These are phyloP conservation scores for Strix aluco DNA, from an alignment of 2,113 vertebrate species.

Conservation along the genomic window DNA sequence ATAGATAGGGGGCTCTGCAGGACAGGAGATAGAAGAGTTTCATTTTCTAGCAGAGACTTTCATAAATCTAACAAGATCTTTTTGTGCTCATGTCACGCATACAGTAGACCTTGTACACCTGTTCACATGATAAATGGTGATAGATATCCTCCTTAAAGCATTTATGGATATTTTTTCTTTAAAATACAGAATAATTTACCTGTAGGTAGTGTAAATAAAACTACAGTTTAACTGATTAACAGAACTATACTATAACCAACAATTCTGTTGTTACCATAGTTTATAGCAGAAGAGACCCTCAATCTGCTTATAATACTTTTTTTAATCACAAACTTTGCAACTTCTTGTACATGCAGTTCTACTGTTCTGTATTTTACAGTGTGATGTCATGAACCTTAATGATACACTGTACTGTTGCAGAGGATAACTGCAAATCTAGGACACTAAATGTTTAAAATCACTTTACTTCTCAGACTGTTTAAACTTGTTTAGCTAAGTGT, in stretches of 20 bases:
- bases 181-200: constrained; percentile 36
- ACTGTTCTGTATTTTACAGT: constrained; percentile 43
- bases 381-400: constrained; percentile 41
- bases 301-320: constrained; percentile 24
- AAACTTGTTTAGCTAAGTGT: not conserved
- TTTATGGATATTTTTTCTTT: constrained; percentile 43
- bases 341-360: constrained; percentile 12
- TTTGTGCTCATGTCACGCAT: not conserved
- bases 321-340: constrained; percentile 46
- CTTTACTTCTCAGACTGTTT: not conserved
- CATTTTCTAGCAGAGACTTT: not conserved
- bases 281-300: not conserved
- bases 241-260: not conserved
- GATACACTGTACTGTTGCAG: constrained; percentile 46
- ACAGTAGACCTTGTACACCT: constrained; percentile 40
- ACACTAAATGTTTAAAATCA: constrained; percentile 48
- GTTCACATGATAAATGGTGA: constrained; percentile 57
- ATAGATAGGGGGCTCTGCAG: constrained; percentile 63
- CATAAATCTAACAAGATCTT: constrained; percentile 36
- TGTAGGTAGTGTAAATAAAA: constrained; percentile 48
- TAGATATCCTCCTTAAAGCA: constrained; percentile 38
- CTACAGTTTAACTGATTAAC: constrained; percentile 5
- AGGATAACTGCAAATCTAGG: constrained; percentile 59
- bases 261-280: not conserved
- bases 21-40: constrained; percentile 31